Conservation (phyloP, 2,888 invertebrate genomes). For the Oxyteleia sp. region DNA sequence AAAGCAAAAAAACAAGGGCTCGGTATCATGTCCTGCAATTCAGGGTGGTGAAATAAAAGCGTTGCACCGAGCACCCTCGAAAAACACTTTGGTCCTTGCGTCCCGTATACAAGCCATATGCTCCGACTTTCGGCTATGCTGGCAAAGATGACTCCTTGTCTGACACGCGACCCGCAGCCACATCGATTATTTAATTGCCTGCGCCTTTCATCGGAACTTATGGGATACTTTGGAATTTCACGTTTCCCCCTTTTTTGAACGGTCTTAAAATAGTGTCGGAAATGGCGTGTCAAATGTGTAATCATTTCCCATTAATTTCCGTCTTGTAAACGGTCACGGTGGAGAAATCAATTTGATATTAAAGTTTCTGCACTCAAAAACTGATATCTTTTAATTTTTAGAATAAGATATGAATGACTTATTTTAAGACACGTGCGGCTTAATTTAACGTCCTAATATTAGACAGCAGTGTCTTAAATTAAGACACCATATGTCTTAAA, state of each 20-base stretch:
- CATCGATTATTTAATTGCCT: constrained; percentile 77
- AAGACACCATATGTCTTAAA: no score
- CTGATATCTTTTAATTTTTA: no score
- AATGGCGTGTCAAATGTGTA: constrained; percentile 2
- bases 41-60: constrained; percentile 23
- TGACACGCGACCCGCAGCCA: constrained; percentile 84
- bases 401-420: no score
- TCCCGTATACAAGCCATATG: constrained; percentile 83
- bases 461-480: no score
- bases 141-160: constrained; percentile 81
- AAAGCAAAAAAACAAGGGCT: constrained; percentile 36
- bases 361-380: no score
- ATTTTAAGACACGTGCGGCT: no score
- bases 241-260: constrained; percentile 10
- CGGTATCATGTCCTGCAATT: constrained; percentile 14
- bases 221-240: constrained; percentile 56
- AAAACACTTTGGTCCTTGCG: constrained; percentile 71
- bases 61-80: constrained; percentile 72
- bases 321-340: no score
- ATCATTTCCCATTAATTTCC: background rate
- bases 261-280: constrained; percentile 9
- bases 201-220: constrained; percentile 71
- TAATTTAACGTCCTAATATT: no score
- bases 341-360: no score
- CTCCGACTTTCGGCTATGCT: constrained; percentile 78